Evolutionary conservation across 37 sponge, comb jelly and placozoan species (phyloP).

Genomic region (Mnemiopsis leidyi): DNA sequence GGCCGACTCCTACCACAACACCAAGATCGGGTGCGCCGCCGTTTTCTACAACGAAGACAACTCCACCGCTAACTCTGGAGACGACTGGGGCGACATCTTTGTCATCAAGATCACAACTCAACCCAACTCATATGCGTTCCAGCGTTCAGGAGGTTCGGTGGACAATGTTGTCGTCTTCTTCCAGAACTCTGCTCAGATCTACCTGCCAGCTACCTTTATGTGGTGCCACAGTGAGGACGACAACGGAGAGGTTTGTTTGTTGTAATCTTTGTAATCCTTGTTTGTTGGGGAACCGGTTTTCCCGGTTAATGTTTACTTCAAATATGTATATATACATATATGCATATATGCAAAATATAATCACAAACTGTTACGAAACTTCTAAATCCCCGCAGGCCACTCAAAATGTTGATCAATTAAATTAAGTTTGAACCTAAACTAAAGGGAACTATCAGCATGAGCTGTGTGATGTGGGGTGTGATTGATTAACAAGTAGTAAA

Average conservation of each 20-base stretch:
- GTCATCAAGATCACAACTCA: conserved; percentile 7
- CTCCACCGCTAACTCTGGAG: background rate
- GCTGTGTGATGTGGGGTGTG: too few relatives aligned
- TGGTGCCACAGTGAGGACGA: background rate
- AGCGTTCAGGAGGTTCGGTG: background rate
- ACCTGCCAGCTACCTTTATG: background rate
- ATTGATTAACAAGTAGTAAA: too few relatives aligned
- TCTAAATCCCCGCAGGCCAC: too few relatives aligned
- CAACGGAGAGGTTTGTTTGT: background rate
- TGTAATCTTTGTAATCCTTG: too few relatives aligned
- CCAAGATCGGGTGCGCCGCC: background rate
- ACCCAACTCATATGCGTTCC: background rate
- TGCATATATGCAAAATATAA: too few relatives aligned
- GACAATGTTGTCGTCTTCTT: background rate
- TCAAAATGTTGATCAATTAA: too few relatives aligned
- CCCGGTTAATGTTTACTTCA: too few relatives aligned
- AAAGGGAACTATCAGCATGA: too few relatives aligned
- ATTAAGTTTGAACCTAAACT: too few relatives aligned
- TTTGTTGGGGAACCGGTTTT: too few relatives aligned
- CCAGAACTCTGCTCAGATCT: background rate
- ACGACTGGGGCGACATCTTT: background rate
- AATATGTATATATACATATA: too few relatives aligned
- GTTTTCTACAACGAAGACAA: background rate
- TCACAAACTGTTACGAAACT: too few relatives aligned
- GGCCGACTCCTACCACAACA: background rate